Base-by-base conservation (phyloP, 2,888 invertebrate species). In the Spodoptera littoralis region DNA sequence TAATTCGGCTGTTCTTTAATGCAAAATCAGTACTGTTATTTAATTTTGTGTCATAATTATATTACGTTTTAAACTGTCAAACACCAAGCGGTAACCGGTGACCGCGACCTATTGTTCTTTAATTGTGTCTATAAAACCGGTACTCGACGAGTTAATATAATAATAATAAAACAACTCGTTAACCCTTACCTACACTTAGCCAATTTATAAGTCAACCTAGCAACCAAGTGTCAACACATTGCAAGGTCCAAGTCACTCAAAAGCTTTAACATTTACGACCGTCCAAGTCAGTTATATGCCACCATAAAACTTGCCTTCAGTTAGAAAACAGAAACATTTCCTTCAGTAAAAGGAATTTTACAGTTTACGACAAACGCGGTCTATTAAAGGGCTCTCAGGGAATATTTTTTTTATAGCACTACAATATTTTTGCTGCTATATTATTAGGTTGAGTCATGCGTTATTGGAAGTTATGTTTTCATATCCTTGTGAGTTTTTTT, bases 301-400 rank as follows among this genome's bases (percentile, higher is more conserved):
- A 61, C 73, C 63, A 82, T 83, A 83, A 83, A 83, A 76, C 56
- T 65, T 41, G 59, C 62, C 71, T 72, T 64, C 60, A 80, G 79
- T 80, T 77, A 74, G 79, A 83, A 85, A 88, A 83, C 83, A 84
- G 82, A 82, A 85, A 84, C 80, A 84, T 83, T 83, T 76, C 72
- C 76, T 67, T 73, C 61, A 49, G 70, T 72, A 76, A 81, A 77
- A 81, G 82, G 79, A 85, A 86, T 88, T 90, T 90, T 85, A 88
- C 84, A 84, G 77, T 89, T 90, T 90, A 90, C 83, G 87, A 86
- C 64, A 68, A 74, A 80, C 75, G 80, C 80, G 76, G 84, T 87
- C 87, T 86, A 88, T 90, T 84, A 89, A 85, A 86, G 77, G 75
- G 80, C 81, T 82, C 79, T 85, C 68, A 64, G 70, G 75, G 59